phyloP scores from a whole-genome alignment of 2,797 vertebrate species.

The Rhynchonycteris naso region DNA sequence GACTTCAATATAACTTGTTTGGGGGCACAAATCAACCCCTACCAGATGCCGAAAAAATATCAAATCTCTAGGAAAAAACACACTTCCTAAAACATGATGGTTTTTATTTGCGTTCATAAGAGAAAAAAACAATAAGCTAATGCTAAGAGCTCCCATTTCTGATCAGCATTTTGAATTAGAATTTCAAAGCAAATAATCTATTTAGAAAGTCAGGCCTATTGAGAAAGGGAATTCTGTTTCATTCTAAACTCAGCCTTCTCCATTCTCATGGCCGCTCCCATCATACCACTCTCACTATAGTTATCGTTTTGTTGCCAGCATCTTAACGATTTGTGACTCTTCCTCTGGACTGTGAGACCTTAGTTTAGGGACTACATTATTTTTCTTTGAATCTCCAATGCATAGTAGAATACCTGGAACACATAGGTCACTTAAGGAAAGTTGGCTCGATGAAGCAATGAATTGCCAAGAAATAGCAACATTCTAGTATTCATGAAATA shows the following conservation, averaged over 20 bases:
- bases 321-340: neutral
- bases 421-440: neutral
- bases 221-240: neutral
- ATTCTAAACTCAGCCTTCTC: neutral
- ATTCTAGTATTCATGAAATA: neutral
- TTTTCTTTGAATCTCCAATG: neutral
- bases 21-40: neutral
- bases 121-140: neutral
- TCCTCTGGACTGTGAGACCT: neutral
- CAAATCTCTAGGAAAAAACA: neutral
- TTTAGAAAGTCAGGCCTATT: neutral
- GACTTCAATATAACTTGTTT: neutral
- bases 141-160: slow-evolving; percentile 3
- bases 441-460: neutral
- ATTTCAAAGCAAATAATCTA: neutral
- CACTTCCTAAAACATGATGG: neutral
- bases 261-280: too few species aligned
- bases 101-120: neutral
- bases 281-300: neutral
- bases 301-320: neutral
- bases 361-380: neutral
- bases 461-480: neutral
- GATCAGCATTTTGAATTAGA: slow-evolving; percentile 11
- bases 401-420: neutral
- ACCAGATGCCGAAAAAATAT: neutral